phyloP scores from a whole-genome alignment of 2,888 invertebrate species.

The Vannuccia rotundouncinata region DNA sequence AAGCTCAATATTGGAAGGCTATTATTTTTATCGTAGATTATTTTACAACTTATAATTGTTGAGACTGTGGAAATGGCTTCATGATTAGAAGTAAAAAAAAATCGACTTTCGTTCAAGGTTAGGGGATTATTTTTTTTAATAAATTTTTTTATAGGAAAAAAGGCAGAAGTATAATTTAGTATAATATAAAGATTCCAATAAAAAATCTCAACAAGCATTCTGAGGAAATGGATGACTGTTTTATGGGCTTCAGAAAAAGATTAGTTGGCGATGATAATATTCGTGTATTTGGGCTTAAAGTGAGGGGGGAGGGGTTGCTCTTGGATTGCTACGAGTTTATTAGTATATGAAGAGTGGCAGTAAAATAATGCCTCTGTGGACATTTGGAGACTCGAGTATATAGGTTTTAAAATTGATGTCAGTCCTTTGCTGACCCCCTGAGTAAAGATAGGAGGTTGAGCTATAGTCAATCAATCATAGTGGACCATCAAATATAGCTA shows the following conservation, averaged over 20 bases:
- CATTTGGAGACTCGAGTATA: not conserved
- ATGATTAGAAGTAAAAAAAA: too few relatives aligned
- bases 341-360: not conserved
- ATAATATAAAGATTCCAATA: not conserved
- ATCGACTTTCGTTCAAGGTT: too few relatives aligned
- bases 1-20: too few relatives aligned
- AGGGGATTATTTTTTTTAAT: too few relatives aligned
- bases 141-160: not conserved
- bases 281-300: not conserved
- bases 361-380: not conserved
- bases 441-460: not conserved
- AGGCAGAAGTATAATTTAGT: not conserved
- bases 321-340: not conserved
- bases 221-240: not conserved
- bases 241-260: not conserved
- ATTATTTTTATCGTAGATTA: too few relatives aligned
- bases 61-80: too few relatives aligned
- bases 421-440: not conserved
- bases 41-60: too few relatives aligned
- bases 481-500: not conserved
- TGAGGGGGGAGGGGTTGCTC: not conserved
- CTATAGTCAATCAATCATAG: not conserved
- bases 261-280: not conserved
- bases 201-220: not conserved
- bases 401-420: not conserved